Percentiles rank a stretch among this genome's conserved stretches.
These are phyloP conservation scores for Stratiomys singularior DNA, from an alignment of 2,888 invertebrate species.

Conservation along the genomic window DNA sequence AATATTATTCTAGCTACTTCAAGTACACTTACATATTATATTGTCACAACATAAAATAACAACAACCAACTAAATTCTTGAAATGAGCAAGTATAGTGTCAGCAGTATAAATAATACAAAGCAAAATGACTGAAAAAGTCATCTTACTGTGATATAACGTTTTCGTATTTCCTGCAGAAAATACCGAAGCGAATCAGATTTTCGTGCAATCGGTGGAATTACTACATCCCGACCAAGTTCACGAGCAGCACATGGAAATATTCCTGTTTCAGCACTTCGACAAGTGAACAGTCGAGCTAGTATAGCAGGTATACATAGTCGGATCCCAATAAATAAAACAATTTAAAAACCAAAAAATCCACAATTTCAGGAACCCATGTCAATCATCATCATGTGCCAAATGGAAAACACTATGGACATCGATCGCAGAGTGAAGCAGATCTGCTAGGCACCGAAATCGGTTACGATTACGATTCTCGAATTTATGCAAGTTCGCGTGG, in stretches of 20 bases:
- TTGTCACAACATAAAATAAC: too few species aligned
- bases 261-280: constrained; percentile 76
- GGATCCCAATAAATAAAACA: too few species aligned
- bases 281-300: constrained; percentile 75
- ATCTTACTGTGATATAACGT: too few species aligned
- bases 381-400: constrained; percentile 58
- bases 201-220: constrained; percentile 68
- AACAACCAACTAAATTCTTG: too few species aligned
- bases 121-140: too few species aligned
- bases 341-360: too few species aligned
- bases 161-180: constrained; percentile 66
- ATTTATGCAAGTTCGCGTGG: constrained; percentile 57
- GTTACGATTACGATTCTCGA: constrained; percentile 62
- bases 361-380: constrained; percentile 59
- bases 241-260: constrained; percentile 60
- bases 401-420: constrained; percentile 65
- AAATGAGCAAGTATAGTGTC: too few species aligned
- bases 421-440: constrained; percentile 90
- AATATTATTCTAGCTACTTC: too few species aligned
- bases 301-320: constrained; percentile 60
- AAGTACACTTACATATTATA: too few species aligned
- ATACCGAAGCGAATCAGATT: constrained; percentile 88
- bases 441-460: constrained; percentile 72
- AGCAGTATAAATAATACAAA: too few species aligned
- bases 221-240: constrained; percentile 63